Evolutionary conservation across 2,888 invertebrate genomes (phyloP).

Genomic region (Himalopsyche tibetana): DNA sequence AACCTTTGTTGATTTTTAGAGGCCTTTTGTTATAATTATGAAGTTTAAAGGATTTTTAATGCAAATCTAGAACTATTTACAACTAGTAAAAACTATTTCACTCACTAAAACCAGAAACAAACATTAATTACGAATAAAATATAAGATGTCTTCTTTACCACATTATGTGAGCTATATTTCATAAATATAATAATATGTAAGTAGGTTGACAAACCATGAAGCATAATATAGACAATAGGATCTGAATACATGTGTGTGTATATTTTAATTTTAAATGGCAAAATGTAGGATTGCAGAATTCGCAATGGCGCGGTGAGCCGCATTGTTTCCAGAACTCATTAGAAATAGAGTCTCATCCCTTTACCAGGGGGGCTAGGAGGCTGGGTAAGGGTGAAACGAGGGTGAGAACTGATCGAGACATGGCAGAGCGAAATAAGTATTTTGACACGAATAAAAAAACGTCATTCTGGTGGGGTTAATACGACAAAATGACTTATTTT

Average conservation of each 20-base stretch:
- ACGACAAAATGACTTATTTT: too few species aligned
- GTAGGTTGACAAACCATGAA: conserved; percentile 1
- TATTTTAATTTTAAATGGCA: conserved; percentile 63
- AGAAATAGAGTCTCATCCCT: conserved; percentile 51
- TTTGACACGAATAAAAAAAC: neutral
- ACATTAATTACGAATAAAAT: too few species aligned
- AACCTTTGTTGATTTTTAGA: too few species aligned
- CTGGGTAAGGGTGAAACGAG: neutral
- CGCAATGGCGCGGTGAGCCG: conserved; percentile 61
- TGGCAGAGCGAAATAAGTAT: neutral
- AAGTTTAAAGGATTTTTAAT: too few species aligned
- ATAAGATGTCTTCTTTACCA: too few species aligned
- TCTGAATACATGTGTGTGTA: conserved; percentile 44
- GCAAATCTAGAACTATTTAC: too few species aligned
- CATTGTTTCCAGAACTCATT: conserved; percentile 66
- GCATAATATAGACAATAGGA: conserved; percentile 47
- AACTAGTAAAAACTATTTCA: too few species aligned
- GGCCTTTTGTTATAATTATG: too few species aligned
- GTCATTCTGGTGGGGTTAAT: too few species aligned
- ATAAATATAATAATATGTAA: neutral
- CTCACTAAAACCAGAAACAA: too few species aligned
- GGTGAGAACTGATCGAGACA: neutral
- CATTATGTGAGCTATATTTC: neutral
- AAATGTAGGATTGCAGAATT: conserved; percentile 61
- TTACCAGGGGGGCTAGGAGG: neutral